Percentiles rank a stretch among this genome's conserved stretches.
These are phyloP conservation scores for Parnassius glacialis DNA, from an alignment of 2,888 invertebrate species.

Conservation along the genomic window DNA sequence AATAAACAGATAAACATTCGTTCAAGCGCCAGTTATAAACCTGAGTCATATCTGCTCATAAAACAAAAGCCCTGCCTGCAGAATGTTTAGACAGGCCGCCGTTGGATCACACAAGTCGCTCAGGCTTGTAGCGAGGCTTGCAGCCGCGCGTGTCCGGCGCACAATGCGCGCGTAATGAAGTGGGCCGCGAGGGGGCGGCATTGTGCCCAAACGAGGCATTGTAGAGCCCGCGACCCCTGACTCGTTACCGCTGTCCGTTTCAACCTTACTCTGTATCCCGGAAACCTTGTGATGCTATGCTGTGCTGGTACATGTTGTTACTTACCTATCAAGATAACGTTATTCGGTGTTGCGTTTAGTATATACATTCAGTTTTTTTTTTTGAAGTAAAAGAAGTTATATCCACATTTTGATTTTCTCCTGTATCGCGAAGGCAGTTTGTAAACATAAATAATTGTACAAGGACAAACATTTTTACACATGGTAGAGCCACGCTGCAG, in stretches of 20 bases:
- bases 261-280: slow-evolving; percentile 17
- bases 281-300: slow-evolving; percentile 16
- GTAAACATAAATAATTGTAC: too few relatives aligned
- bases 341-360: too few relatives aligned
- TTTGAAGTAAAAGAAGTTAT: too few relatives aligned
- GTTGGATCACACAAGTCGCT: slow-evolving; percentile 56
- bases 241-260: slow-evolving; percentile 47
- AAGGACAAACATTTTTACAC: too few relatives aligned
- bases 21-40: too few relatives aligned
- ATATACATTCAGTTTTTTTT: too few relatives aligned
- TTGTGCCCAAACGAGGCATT: slow-evolving; percentile 77
- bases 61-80: slow-evolving; percentile 36
- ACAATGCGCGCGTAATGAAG: slow-evolving; percentile 82
- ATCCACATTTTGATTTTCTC: too few relatives aligned
- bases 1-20: too few relatives aligned
- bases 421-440: too few relatives aligned
- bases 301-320: background rate
- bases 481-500: too few relatives aligned
- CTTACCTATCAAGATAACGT: slow-evolving; percentile 2
- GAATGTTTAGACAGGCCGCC: slow-evolving; percentile 55
- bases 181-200: slow-evolving; percentile 75
- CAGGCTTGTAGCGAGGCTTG: slow-evolving; percentile 27
- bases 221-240: slow-evolving; percentile 62
- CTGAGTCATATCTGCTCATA: background rate
- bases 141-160: slow-evolving; percentile 47